Base-by-base conservation (phyloP, 2,797 vertebrate genomes). In the Coccyzus lansbergi region DNA sequence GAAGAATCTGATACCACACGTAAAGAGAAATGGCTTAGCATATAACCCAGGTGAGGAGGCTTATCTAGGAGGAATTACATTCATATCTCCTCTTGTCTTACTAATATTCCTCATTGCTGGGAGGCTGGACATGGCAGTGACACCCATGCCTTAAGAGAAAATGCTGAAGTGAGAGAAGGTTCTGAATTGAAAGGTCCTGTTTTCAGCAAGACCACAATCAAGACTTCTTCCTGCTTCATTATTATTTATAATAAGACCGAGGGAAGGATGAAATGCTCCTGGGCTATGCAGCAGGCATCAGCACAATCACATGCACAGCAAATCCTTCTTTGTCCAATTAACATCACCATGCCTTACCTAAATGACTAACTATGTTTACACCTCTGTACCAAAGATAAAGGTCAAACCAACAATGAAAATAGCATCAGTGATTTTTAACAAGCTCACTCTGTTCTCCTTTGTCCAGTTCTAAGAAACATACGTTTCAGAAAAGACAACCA, bases 151-250 rank as follows among this genome's bases (percentile, higher is more conserved):
- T n/a, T 34, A 15, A 49, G 60, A 60, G 40, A 71, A 86, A 48
- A 53, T 53, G 46, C 65, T 77, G 60, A 76, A 89, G 36, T 55
- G 22, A 70, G 58, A 62, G 72, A 88, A 88, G 44, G 44, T 85
- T 46, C 83, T 49, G 74, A 65, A 76, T 4, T 12, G 69, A 84
- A 67, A 79, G 80, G 56, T 82, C 86, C 59, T 60, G 29, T n/a
- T 72, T 86, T 64, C 70, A 76, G 75, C 64, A 75, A 82, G 56
- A 87, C 63, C 86, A 46, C 77, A 88, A 86, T 68, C 91, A 81
- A 49, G 72, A 52, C 31, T 91, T 63, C 90, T 25, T 90, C 74
- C 55, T 71, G 42, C 53, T 81, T 72, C 62, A 56, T 83, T 67
- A 88, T 59, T 86, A 91, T 83, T 91, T 92, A 55, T 46, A 42